Conservation (phyloP, 1,140 invertebrate species). For the Lysiphlebus fabarum region DNA sequence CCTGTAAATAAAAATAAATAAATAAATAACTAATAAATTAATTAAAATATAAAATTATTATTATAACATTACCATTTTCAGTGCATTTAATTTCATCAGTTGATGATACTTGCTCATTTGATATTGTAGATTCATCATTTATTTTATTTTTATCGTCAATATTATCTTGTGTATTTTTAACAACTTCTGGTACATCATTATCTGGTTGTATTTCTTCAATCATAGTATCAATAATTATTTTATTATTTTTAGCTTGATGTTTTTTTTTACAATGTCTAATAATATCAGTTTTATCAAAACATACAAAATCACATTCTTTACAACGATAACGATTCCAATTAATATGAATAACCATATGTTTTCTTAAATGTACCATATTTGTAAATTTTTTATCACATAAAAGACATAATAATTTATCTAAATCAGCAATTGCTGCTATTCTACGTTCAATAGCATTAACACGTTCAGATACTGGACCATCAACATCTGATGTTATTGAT, state of each 20-base stretch:
- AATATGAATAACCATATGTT: constrained; percentile 51
- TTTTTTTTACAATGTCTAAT: constrained; percentile 43
- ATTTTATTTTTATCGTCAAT: constrained; percentile 15
- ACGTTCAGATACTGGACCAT: constrained; percentile 11
- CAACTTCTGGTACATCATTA: background rate
- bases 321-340: constrained; percentile 52
- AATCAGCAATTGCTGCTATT: constrained; percentile 31
- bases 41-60: background rate
- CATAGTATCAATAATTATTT: constrained; percentile 30
- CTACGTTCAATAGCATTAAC: constrained; percentile 27
- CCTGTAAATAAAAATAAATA: too few species aligned
- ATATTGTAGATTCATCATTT: constrained; percentile 10
- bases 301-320: constrained; percentile 47
- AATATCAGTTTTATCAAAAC: constrained; percentile 45
- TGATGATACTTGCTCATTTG: constrained; percentile 4
- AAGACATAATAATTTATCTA: constrained; percentile 41
- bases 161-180: too few species aligned
- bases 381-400: constrained; percentile 44
- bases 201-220: constrained; percentile 39
- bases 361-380: constrained; percentile 39
- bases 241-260: constrained; percentile 42
- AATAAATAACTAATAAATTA: background rate
- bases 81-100: constrained; percentile 12
- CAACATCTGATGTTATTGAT: background rate
- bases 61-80: constrained; percentile 19